These are phyloP conservation scores for Malaclemys terrapin DNA, from an alignment of 2,113 vertebrate genomes.

Conservation along the genomic window DNA sequence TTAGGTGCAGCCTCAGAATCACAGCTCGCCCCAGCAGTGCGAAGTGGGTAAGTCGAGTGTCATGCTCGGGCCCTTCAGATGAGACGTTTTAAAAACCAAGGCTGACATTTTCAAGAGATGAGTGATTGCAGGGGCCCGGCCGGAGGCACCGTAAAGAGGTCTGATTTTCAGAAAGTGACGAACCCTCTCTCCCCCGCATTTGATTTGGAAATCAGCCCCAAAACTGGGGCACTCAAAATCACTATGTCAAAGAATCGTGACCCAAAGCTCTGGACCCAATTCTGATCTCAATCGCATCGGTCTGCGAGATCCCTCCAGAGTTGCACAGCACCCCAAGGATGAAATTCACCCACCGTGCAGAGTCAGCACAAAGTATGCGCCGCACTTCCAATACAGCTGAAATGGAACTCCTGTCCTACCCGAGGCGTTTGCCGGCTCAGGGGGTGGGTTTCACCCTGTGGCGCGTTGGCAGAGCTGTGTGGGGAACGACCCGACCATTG, in stretches of 20 bases:
- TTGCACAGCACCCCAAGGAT: not conserved
- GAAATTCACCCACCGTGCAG: not conserved
- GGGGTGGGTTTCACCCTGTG: not conserved
- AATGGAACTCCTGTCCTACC: not conserved
- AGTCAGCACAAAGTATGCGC: not conserved
- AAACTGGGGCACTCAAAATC: not conserved
- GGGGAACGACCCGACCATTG: not conserved
- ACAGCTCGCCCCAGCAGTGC: no score
- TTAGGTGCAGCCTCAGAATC: no score
- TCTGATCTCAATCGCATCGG: not conserved
- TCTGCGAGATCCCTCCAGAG: not conserved
- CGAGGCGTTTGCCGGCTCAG: not conserved
- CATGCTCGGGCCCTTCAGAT: not conserved
- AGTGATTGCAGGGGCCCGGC: not conserved
- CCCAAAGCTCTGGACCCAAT: not conserved
- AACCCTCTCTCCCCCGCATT: accelerated
- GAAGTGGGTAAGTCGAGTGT: no score
- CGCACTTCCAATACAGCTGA: no score
- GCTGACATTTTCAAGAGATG: not conserved
- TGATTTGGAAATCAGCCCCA: not conserved
- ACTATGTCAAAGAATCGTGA: not conserved
- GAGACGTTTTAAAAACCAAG: not conserved
- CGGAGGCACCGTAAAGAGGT: not conserved
- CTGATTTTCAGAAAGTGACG: not conserved
- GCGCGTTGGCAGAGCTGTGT: not conserved